These are phyloP conservation scores for Symphodus melops DNA, from an alignment of 2,113 vertebrate species.

Conservation along the genomic window DNA sequence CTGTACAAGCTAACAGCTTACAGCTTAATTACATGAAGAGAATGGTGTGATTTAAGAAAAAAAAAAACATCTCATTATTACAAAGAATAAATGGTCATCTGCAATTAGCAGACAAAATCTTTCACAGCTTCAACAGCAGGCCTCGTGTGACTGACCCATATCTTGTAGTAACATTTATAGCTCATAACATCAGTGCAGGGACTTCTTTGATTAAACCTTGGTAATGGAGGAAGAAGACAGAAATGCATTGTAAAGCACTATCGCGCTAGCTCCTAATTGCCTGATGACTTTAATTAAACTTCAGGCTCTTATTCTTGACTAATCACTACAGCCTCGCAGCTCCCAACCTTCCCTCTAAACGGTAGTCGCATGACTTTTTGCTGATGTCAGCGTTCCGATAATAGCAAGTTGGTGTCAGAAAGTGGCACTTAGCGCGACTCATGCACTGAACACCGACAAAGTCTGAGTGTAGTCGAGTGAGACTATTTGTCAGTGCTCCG, in stretches of 20 bases:
- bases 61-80: background rate
- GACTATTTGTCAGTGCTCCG: slow-evolving; percentile 47
- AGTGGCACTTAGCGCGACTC: slow-evolving; percentile 62
- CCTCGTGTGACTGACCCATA: slow-evolving; percentile 61
- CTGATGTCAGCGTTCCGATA: slow-evolving; percentile 72
- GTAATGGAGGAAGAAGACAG: slow-evolving; percentile 79
- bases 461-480: slow-evolving; percentile 39
- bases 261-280: slow-evolving; percentile 72
- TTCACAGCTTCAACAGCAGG: slow-evolving; percentile 28
- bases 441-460: slow-evolving; percentile 43
- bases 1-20: slow-evolving; percentile 5
- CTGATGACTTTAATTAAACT: slow-evolving; percentile 83
- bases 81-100: slow-evolving; percentile 24
- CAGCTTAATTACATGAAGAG: background rate
- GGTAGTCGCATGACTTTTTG: slow-evolving; percentile 61
- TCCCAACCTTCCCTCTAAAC: slow-evolving; percentile 57
- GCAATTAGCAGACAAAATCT: slow-evolving; percentile 45
- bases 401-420: slow-evolving; percentile 61
- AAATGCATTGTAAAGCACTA: slow-evolving; percentile 77
- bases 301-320: slow-evolving; percentile 77
- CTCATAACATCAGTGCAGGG: slow-evolving; percentile 65
- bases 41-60: background rate
- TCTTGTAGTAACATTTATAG: slow-evolving; percentile 62
- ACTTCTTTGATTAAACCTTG: slow-evolving; percentile 73
- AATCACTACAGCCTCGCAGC: slow-evolving; percentile 57